phyloP scores from a whole-genome alignment of 2,888 invertebrate genomes.

The Cremastinae sp. region DNA sequence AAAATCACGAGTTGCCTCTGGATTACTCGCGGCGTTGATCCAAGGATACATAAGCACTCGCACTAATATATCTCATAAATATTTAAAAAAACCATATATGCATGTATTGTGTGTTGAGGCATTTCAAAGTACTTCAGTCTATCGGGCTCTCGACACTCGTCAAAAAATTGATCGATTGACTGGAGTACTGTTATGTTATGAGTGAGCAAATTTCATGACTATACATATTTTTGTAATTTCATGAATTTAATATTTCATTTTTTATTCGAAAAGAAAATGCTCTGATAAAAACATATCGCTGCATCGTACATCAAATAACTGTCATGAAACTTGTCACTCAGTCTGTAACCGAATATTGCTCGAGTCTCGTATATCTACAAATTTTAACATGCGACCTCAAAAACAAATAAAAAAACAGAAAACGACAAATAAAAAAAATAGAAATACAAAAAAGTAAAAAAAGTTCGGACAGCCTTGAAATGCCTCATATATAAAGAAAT shows the following conservation, averaged over 20 bases:
- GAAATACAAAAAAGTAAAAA: not conserved
- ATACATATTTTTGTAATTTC: too few relatives aligned
- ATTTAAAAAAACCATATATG: not conserved
- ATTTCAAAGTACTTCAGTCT: conserved; percentile 2
- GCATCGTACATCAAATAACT: not conserved
- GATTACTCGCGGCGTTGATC: conserved; percentile 7
- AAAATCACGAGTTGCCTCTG: conserved; percentile 5
- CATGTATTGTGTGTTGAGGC: conserved; percentile 14
- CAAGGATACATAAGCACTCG: conserved; percentile 1
- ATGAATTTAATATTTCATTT: too few relatives aligned
- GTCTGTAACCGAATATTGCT: too few relatives aligned
- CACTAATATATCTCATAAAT: conserved; percentile 8
- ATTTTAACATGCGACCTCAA: too few relatives aligned
- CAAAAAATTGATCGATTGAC: not conserved
- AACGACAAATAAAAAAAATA: too few relatives aligned
- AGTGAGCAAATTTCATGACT: not conserved
- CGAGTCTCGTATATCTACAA: too few relatives aligned
- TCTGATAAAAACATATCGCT: too few relatives aligned
- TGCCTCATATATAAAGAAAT: conserved; percentile 19
- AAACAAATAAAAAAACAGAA: too few relatives aligned
- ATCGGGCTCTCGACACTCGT: not conserved
- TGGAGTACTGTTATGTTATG: not conserved
- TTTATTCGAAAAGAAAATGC: too few relatives aligned
- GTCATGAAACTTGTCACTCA: too few relatives aligned
- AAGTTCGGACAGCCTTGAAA: conserved; percentile 5